A percentile compares a stretch with the other conserved stretches of the same genome.
Evolutionary conservation across 2,113 vertebrate species (phyloP).

Genomic region (Poecile atricapillus): DNA sequence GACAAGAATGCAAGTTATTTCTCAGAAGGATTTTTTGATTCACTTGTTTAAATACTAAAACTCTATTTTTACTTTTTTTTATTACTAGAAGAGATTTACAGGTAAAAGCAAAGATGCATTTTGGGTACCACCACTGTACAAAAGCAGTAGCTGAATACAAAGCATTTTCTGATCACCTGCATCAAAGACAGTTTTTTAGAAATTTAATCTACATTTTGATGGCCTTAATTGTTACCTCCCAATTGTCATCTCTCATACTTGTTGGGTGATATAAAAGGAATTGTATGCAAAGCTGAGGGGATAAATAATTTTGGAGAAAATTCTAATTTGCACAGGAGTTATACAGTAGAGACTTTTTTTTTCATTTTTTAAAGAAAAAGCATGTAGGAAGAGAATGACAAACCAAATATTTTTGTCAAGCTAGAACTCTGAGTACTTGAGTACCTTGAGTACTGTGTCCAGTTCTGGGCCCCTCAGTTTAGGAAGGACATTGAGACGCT

Average conservation of each 20-base stretch:
- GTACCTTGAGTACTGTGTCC: too few species aligned
- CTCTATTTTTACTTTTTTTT: conserved; percentile 12
- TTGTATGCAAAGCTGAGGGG: conserved; percentile 1
- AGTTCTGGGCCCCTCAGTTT: too few species aligned
- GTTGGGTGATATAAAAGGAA: conserved; percentile 32
- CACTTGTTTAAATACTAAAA: conserved; percentile 18
- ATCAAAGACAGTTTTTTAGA: conserved; percentile 36
- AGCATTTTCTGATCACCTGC: conserved; percentile 42
- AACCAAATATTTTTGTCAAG: conserved; percentile 35
- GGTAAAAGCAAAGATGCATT: conserved; percentile 44
- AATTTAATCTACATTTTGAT: conserved; percentile 40
- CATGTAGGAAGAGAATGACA: conserved; percentile 31
- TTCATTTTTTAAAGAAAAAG: conserved; percentile 1
- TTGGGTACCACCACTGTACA: conserved; percentile 62
- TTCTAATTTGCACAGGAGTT: not conserved
- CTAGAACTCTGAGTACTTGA: not conserved
- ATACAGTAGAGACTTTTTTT: not conserved
- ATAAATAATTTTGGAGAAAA: not conserved
- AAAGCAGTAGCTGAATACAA: conserved; percentile 53
- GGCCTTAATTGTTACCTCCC: conserved; percentile 67
- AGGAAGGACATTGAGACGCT: too few species aligned
- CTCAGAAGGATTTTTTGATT: conserved; percentile 18
- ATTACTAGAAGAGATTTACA: conserved; percentile 25
- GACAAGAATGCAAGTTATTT: conserved; percentile 40
- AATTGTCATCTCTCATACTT: conserved; percentile 7